phyloP scores from a whole-genome alignment of 2,113 vertebrate genomes.

The Carassius carassius region DNA sequence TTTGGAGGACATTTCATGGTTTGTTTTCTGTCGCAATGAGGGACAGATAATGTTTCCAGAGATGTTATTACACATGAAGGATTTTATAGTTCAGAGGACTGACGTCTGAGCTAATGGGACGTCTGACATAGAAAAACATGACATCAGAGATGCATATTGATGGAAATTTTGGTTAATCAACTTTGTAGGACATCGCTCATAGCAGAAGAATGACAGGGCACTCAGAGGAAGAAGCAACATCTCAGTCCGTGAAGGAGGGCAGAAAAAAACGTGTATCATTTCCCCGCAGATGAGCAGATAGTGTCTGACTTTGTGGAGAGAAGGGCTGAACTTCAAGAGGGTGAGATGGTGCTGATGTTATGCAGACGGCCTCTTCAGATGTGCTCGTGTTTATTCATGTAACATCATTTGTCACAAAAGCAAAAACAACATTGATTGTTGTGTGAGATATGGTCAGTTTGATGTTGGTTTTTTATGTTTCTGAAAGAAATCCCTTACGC shows the following conservation, averaged over 20 bases:
- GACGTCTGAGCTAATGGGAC: constrained; percentile 18
- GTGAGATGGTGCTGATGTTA: constrained; percentile 61
- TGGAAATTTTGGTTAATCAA: constrained; percentile 16
- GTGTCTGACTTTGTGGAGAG: constrained; percentile 73
- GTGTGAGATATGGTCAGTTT: neutral
- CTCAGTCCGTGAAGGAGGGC: constrained; percentile 53
- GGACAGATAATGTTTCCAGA: constrained; percentile 19
- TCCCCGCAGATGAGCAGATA: constrained; percentile 73
- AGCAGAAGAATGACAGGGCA: constrained; percentile 52
- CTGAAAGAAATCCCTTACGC: neutral
- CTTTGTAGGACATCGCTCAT: constrained; percentile 1
- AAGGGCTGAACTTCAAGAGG: constrained; percentile 51
- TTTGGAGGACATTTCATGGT: constrained; percentile 11
- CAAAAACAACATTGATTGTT: neutral
- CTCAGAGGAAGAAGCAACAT: constrained; percentile 25
- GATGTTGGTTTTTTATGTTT: neutral
- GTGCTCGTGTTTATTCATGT: neutral
- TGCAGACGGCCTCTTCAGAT: neutral
- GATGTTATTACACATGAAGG: neutral
- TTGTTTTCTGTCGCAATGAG: constrained; percentile 18
- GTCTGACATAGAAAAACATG: constrained; percentile 52
- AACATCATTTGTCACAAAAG: constrained; percentile 7
- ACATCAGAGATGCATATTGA: neutral
- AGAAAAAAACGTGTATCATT: constrained; percentile 74
- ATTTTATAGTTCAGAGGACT: constrained; percentile 10